Evolutionary conservation across 2,113 vertebrate genomes (phyloP), one percentile per base, ranked within the genome.

Genomic region (Stigmatopora nigra): DNA sequence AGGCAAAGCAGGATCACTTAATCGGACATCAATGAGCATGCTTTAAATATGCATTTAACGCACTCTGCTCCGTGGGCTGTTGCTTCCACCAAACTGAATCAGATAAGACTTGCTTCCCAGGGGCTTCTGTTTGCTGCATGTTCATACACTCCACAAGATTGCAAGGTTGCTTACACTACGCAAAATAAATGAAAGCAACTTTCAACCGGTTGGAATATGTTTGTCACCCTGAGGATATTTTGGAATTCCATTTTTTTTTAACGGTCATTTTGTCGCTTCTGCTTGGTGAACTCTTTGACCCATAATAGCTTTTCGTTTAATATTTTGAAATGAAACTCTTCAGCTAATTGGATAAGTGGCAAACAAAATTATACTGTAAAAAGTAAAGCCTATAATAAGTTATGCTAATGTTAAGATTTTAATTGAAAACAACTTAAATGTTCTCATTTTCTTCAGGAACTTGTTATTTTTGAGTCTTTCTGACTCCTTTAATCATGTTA

Each of bases 41-140:
- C 64, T 58, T 58, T 11, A 67, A 75, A 69, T 63, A 75, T 75
- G 71, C 62, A 38, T 77, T 75, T 47, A 63, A 64, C 63, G 67
- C 72, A 63, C 19, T 53, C 9, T 44, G 70, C 79, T 73, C 19
- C 51, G 25, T 53, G 52, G 45, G 71, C 64, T 49, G 69, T 55
- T 72, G 63, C 62, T 53, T 15, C 59, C 10, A 64, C 67, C 67
- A 75, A 72, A 75, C 69, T n/a, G 52, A 73, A 74, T 65, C 63
- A 52, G 61, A 68, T 48, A 76, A 77, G 53, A 69, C 38, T 55
- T 51, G 44, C 17, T 57, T 65, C 65, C 64, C 51, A 3, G 62
- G 58, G 25, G 41, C 31, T 73, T 71, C 38, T 16, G 4, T 25
- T 22, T 73, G 77, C 59, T 72, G 65, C 71, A 70, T 72, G 62